Conservation (phyloP, 2,888 invertebrate genomes). For the Erynnis tages region DNA sequence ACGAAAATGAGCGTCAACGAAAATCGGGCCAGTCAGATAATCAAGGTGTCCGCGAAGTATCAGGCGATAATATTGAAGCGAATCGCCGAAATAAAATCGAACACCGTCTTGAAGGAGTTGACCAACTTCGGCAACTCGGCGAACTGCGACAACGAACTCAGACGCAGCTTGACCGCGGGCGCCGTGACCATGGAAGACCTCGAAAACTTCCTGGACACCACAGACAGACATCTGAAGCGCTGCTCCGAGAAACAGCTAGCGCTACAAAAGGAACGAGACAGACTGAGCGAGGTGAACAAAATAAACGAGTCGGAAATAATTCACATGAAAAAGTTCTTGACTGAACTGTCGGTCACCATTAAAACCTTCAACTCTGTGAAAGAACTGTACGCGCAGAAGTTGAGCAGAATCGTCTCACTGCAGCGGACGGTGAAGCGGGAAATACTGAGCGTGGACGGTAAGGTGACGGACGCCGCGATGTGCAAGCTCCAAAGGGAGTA, state of each 20-base stretch:
- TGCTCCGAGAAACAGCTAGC: constrained; percentile 63
- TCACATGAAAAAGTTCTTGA: constrained; percentile 64
- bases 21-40: constrained; percentile 67
- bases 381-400: constrained; percentile 63
- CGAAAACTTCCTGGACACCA: constrained; percentile 72
- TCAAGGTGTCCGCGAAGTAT: constrained; percentile 72
- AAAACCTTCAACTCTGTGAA: constrained; percentile 64
- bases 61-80: constrained; percentile 71
- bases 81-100: constrained; percentile 70
- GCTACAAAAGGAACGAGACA: constrained; percentile 66
- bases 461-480: constrained; percentile 51
- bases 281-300: constrained; percentile 61
- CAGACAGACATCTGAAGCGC: constrained; percentile 62
- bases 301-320: constrained; percentile 71
- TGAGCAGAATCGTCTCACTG: constrained; percentile 59
- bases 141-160: constrained; percentile 55
- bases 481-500: constrained; percentile 64
- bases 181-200: constrained; percentile 70
- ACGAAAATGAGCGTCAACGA: constrained; percentile 65
- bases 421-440: constrained; percentile 69
- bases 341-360: constrained; percentile 63
- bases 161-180: constrained; percentile 58
- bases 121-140: constrained; percentile 65
- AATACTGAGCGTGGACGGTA: constrained; percentile 58
- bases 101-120: constrained; percentile 66